phyloP scores from a whole-genome alignment of 2,888 invertebrate genomes.

The Eupithecia insigniata region DNA sequence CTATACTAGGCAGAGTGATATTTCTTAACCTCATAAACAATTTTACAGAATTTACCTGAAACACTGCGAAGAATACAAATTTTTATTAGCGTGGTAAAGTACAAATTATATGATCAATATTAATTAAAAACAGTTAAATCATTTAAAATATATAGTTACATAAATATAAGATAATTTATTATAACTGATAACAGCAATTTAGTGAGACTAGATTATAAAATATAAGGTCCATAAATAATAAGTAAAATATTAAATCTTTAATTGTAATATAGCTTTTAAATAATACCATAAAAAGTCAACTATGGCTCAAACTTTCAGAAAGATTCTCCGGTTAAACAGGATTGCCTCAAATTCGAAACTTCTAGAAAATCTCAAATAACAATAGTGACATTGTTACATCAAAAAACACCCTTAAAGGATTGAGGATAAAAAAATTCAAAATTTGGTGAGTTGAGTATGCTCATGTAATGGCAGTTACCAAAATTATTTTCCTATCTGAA shows the following conservation, averaged over 20 bases:
- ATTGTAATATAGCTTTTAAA: background rate
- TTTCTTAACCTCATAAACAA: background rate
- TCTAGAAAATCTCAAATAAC: background rate
- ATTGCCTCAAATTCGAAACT: background rate
- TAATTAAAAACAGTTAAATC: background rate
- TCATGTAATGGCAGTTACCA: background rate
- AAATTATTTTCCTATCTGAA: background rate
- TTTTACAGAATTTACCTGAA: background rate
- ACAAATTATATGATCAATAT: background rate
- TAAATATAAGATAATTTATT: background rate
- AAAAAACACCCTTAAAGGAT: background rate
- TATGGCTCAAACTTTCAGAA: background rate
- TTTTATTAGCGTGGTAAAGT: background rate
- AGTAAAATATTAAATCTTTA: background rate
- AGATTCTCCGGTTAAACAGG: background rate
- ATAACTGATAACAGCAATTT: slow-evolving; percentile 14
- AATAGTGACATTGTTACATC: background rate
- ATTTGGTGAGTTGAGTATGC: background rate
- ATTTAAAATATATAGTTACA: background rate
- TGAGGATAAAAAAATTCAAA: background rate
- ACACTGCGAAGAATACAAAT: background rate
- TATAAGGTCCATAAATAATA: background rate
- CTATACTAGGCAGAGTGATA: too few species aligned
- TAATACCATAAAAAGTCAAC: too few species aligned
- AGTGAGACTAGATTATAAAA: slow-evolving; percentile 23